Base-by-base conservation (phyloP, 2,113 vertebrate species). In the Oreotrochilus melanogaster region DNA sequence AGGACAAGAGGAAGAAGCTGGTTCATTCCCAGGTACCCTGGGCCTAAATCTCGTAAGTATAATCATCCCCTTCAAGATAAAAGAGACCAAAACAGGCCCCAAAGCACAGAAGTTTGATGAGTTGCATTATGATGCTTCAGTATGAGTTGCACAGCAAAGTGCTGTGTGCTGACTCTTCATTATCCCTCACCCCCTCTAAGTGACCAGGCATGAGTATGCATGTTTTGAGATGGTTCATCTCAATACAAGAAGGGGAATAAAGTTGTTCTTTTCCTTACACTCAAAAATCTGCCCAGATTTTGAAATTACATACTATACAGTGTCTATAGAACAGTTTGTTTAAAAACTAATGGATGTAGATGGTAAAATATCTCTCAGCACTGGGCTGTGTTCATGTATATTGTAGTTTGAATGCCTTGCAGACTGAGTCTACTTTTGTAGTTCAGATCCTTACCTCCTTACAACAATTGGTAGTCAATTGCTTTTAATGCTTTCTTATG, bases 401-500 rank as follows among this genome's bases (percentile, higher is more conserved):
- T 70, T 96, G 71, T 96, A 94, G 78, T 93, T 95, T 93, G 91
- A 96, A 96, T 96, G 94, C 86, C 95, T 97, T 31, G 19, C 93
- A 96, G 92, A 89, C 66, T 84, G 92, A 97, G 81, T 94, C 95
- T 96, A 86, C 67, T 94, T 98, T 95, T 96, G 87, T 98, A 96
- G 91, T 87, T 97, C 85, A 94, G 74, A 74, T 78, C 79, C 90
- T 81, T 85, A 93, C 48, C 83, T 93, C 92, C 57, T 96, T 86
- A 75, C 47, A 89, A 57, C 10, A 28, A 62, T 54, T n/a, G 57
- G 78, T 95, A 80, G 75, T 87, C 47, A 83, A 98, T 98, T 98
- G 97, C 95, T 98, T 96, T 97, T 93, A 96, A 97, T 93, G 96
- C 95, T 97, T 98, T 98, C 97, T 97, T 97, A 98, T 53, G 79